These are phyloP conservation scores for Electrona antarctica DNA, from an alignment of 2,113 vertebrate species.

Conservation along the genomic window DNA sequence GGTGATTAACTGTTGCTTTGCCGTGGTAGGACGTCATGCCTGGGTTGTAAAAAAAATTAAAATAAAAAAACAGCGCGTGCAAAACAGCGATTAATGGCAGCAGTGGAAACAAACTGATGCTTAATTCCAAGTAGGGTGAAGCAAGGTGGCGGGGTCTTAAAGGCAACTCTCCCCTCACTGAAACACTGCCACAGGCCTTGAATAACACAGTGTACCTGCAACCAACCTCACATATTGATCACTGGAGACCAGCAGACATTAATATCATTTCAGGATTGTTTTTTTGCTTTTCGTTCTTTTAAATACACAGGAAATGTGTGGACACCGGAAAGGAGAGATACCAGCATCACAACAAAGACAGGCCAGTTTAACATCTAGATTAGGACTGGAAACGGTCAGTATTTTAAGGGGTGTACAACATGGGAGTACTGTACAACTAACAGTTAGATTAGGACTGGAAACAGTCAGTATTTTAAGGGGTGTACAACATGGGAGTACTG, in stretches of 20 bases:
- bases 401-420: neutral
- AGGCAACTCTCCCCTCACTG: conserved; percentile 27
- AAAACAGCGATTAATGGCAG: conserved; percentile 38
- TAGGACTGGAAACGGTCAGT: conserved; percentile 10
- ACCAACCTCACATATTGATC: neutral
- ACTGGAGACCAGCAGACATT: conserved; percentile 5
- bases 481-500: neutral
- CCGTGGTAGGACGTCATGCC: conserved; percentile 57
- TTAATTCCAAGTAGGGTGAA: conserved; percentile 33
- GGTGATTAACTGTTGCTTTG: conserved; percentile 56
- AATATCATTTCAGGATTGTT: neutral
- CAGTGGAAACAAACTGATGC: conserved; percentile 35
- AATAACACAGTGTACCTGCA: neutral
- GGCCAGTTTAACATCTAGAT: conserved; percentile 2
- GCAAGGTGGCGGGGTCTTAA: conserved; percentile 30
- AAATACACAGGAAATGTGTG: neutral
- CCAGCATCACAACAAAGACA: conserved; percentile 4
- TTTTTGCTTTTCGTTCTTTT: too few species aligned
- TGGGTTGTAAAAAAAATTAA: conserved; percentile 31
- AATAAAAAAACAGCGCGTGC: conserved; percentile 39
- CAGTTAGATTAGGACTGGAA: conserved; percentile 19
- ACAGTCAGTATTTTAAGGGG: conserved; percentile 2
- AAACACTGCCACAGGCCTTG: conserved; percentile 2
- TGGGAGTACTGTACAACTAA: conserved; percentile 9
- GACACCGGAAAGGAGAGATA: conserved; percentile 7